These are phyloP conservation scores for Rhyacophila evoluta DNA, from an alignment of 2,888 invertebrate genomes.

Conservation along the genomic window DNA sequence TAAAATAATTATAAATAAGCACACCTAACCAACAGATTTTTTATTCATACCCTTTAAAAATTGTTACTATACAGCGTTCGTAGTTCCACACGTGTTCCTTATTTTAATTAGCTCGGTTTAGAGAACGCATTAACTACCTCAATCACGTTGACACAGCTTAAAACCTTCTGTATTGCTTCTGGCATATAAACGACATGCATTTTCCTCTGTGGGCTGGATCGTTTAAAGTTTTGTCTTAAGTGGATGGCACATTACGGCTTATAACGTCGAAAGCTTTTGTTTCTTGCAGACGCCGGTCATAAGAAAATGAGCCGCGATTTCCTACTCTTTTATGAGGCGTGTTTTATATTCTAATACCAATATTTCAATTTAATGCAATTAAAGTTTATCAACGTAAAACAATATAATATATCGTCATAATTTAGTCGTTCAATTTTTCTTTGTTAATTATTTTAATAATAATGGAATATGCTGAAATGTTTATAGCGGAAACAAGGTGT, in stretches of 20 bases:
- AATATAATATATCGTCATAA: no score
- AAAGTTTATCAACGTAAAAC: no score
- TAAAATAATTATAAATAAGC: no score
- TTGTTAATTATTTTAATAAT: no score
- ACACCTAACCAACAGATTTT: no score
- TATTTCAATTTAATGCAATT: no score
- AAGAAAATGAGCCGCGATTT: neutral
- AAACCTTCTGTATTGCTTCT: neutral
- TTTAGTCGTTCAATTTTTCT: no score
- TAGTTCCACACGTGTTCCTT: neutral
- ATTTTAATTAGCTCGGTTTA: neutral
- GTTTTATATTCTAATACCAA: neutral
- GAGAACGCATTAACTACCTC: neutral
- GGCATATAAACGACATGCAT: neutral
- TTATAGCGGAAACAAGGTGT: no score
- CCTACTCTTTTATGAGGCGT: neutral
- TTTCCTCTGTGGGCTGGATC: neutral
- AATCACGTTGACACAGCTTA: neutral
- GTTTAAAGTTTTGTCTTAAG: neutral
- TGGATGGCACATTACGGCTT: neutral
- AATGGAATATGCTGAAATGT: no score
- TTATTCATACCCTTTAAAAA: no score
- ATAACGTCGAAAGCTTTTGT: neutral
- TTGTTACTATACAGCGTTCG: neutral
- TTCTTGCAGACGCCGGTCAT: neutral